Conservation (phyloP, 2,888 invertebrate genomes). For the Temnothorax rugatulus region DNA sequence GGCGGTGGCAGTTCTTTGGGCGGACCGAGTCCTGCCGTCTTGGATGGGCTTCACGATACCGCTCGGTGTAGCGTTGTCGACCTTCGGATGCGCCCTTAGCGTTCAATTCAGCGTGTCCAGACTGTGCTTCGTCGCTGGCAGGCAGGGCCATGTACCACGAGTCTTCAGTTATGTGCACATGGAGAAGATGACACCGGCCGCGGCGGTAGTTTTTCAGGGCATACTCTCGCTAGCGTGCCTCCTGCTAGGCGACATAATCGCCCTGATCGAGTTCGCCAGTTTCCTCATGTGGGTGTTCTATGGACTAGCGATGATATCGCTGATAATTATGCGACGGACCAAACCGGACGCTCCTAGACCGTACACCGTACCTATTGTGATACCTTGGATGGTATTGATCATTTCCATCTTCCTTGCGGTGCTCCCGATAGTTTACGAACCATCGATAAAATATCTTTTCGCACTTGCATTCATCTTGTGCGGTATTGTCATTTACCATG, state of each 20-base stretch:
- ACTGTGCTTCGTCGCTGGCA: constrained; percentile 94
- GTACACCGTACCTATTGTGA: constrained; percentile 91
- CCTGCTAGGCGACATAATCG: constrained; percentile 91
- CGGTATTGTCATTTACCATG: constrained; percentile 91
- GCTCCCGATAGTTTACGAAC: constrained; percentile 92
- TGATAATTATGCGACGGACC: constrained; percentile 91
- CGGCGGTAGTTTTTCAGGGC: constrained; percentile 93
- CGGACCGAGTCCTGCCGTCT: constrained; percentile 89
- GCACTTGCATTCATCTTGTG: constrained; percentile 91
- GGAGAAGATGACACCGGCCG: constrained; percentile 91
- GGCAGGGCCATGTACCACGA: constrained; percentile 93
- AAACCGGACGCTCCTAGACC: constrained; percentile 90
- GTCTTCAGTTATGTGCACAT: constrained; percentile 93
- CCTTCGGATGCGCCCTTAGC: constrained; percentile 93
- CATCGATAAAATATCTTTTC: constrained; percentile 92
- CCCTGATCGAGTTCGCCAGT: constrained; percentile 94
- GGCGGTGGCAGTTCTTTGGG: constrained; percentile 94
- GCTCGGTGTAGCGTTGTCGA: constrained; percentile 92
- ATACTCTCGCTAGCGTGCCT: constrained; percentile 91
- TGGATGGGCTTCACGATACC: constrained; percentile 90
- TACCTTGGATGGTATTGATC: constrained; percentile 91
- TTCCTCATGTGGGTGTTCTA: constrained; percentile 96
- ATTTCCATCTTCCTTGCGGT: constrained; percentile 92
- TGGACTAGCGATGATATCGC: constrained; percentile 93
- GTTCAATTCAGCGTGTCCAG: constrained; percentile 92